These are phyloP conservation scores for Phyllotis vaccarum DNA, from an alignment of 2,797 vertebrate genomes.

Conservation along the genomic window DNA sequence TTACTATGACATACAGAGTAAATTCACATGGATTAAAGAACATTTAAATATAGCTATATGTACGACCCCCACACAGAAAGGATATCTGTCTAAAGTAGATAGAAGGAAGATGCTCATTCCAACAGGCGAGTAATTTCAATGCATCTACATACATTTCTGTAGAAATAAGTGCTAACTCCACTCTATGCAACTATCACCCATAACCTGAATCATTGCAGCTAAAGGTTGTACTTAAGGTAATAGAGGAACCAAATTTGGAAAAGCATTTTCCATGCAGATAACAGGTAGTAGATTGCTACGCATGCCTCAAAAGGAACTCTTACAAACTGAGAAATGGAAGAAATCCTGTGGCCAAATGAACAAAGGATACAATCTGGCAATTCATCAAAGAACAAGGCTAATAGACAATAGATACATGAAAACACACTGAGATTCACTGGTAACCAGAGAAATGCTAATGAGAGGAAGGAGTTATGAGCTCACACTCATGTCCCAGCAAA, in stretches of 20 bases:
- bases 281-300: constrained; percentile 38
- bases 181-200: neutral
- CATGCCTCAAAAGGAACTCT: neutral
- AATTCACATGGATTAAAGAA: constrained; percentile 12
- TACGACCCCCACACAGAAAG: neutral
- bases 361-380: constrained; percentile 48
- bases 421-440: constrained; percentile 42
- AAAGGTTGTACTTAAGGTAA: constrained; percentile 39
- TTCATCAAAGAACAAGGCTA: constrained; percentile 46
- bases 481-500: constrained; percentile 41
- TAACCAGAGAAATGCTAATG: constrained; percentile 67
- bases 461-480: constrained; percentile 45
- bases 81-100: neutral
- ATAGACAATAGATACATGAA: constrained; percentile 47
- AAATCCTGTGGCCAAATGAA: constrained; percentile 51
- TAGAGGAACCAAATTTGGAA: constrained; percentile 48
- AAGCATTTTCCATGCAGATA: constrained; percentile 70
- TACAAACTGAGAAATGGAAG: constrained; percentile 48
- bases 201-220: neutral
- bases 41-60: neutral
- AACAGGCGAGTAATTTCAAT: constrained; percentile 5
- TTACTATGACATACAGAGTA: neutral
- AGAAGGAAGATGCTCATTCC: neutral
- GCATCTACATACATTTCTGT: neutral
- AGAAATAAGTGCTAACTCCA: neutral